Evolutionary conservation across 2,113 vertebrate genomes (phyloP), one percentile per base, ranked within the genome.

Genomic region (Polyodon spathula): DNA sequence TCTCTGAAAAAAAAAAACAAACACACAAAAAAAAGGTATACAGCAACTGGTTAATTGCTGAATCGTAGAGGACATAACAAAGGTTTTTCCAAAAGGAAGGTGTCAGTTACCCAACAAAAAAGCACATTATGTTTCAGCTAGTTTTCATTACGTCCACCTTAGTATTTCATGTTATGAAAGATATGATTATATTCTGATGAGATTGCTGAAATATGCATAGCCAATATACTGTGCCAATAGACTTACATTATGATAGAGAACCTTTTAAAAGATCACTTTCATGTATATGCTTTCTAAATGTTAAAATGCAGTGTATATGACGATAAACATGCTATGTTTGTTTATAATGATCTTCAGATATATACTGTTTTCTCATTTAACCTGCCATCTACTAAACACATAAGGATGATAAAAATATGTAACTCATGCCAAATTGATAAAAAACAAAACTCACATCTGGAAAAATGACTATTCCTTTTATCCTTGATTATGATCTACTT

Each of bases 261-360:
- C 81, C 81, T 86, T 85, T 82, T 73, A 80, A 85, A 85, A 86
- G 83, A 82, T 85, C 82, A 84, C 48, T 50, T 73, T 76, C 76
- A 77, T 76, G 83, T 80, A 77, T 73, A 83, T 77, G 79, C 83
- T 84, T 55, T 82, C 79, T 81, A 80, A 83, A 86, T 83, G 81
- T 85, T 84, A 78, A 86, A 82, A 76, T 75, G 71, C 71, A 69
- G 63, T 68, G 76, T 52, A 61, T 64, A 71, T 81, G 82, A 82
- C 74, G 54, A 79, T 37, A 9, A n/a, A 55, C 15, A 37, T 55
- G 15, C 15, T 16, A 55, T 37, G 53, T 55, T 27, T 6, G 8
- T 27, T 27, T 55, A 37, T 50, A 6, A n/a, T 50, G 48, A 27
- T n/a, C 12, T 50, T 6, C 9, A 12, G 48, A n/a, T 11, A 50